These are phyloP conservation scores for Ginglymostoma cirratum DNA, from an alignment of 2,113 vertebrate species.

Conservation along the genomic window DNA sequence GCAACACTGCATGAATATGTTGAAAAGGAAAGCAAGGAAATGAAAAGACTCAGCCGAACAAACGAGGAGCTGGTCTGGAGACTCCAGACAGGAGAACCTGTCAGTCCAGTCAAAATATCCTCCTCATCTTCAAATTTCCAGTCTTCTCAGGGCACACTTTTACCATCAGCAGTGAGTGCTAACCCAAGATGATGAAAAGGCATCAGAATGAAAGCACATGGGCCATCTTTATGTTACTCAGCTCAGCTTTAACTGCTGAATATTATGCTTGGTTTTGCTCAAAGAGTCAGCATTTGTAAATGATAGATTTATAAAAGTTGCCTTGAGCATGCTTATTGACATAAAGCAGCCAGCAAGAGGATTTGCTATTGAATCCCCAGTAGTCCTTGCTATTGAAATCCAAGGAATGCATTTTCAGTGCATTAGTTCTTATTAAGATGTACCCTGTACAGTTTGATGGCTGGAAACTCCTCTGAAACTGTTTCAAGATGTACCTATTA, in stretches of 20 bases:
- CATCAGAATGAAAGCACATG: conserved; percentile 1
- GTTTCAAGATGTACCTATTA: neutral
- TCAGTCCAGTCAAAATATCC: conserved; percentile 74
- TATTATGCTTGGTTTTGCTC: conserved; percentile 32
- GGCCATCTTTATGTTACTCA: neutral
- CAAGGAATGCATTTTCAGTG: conserved; percentile 8
- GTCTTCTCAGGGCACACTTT: conserved; percentile 61
- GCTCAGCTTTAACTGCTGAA: conserved; percentile 27
- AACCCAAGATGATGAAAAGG: conserved; percentile 64
- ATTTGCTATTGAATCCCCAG: neutral
- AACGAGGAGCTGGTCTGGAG: conserved; percentile 96
- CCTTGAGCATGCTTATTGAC: conserved; percentile 29
- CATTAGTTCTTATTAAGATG: conserved; percentile 18
- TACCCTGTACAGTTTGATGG: neutral
- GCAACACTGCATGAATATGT: conserved; percentile 87
- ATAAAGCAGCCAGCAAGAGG: neutral
- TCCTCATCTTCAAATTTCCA: conserved; percentile 68
- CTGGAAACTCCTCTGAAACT: neutral
- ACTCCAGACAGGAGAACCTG: conserved; percentile 76
- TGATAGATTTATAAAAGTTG: conserved; percentile 10
- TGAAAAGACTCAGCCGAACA: conserved; percentile 87
- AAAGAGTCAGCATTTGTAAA: neutral
- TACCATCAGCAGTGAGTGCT: conserved; percentile 64
- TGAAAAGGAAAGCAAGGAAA: conserved; percentile 90
- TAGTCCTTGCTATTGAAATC: conserved; percentile 19